These are phyloP conservation scores for Gyps fulvus DNA, from an alignment of 2,113 vertebrate species.

Conservation along the genomic window DNA sequence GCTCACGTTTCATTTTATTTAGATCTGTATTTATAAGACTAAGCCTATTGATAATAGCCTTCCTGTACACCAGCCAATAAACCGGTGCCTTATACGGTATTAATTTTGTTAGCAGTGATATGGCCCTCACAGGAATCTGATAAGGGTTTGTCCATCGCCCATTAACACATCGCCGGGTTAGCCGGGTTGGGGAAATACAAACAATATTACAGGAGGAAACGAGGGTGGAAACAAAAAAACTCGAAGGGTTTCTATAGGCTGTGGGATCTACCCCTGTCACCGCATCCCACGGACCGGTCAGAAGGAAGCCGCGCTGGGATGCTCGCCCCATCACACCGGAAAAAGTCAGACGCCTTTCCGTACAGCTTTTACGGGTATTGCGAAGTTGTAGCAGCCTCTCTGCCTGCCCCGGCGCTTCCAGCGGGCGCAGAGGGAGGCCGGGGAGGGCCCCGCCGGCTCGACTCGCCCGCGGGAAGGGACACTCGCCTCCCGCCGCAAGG, in stretches of 20 bases:
- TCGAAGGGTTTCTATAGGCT: background rate
- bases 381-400: background rate
- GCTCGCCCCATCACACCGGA: background rate
- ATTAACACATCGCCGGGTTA: conserved; percentile 41
- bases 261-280: background rate
- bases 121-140: conserved; percentile 55
- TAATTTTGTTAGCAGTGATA: conserved; percentile 58
- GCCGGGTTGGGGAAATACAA: background rate
- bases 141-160: conserved; percentile 41
- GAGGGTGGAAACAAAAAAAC: background rate
- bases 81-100: conserved; percentile 46
- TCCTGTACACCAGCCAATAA: conserved; percentile 53
- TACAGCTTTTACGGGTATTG: background rate
- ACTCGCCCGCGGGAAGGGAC: background rate
- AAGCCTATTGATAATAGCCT: conserved; percentile 59
- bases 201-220: background rate
- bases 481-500: background rate
- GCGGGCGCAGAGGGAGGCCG: background rate
- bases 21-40: conserved; percentile 57
- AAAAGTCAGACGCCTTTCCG: background rate
- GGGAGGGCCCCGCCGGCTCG: background rate
- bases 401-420: background rate
- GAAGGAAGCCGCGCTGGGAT: background rate
- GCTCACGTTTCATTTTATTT: conserved; percentile 58
- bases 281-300: background rate